Evolutionary conservation across 1,140 invertebrate genomes (phyloP).

Genomic region (honey bee (Apis mellifera)): DNA sequence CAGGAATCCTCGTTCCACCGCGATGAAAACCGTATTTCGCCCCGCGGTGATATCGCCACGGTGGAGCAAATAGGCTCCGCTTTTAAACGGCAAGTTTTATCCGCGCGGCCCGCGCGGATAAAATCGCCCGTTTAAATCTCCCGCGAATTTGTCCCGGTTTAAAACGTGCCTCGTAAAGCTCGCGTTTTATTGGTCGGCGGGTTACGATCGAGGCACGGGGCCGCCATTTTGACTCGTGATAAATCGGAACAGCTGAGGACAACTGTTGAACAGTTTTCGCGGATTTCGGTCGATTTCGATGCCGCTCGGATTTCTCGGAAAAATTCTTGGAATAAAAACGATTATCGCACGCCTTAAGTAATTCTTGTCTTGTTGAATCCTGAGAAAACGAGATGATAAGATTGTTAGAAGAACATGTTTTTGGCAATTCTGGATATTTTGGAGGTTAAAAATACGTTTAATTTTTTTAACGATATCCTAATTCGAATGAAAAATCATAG

Average conservation of each 20-base stretch:
- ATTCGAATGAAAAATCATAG: too few relatives aligned
- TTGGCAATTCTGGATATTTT: too few relatives aligned
- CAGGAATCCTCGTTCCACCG: conserved; percentile 54
- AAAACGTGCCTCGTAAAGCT: conserved; percentile 5
- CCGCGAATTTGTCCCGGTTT: conserved; percentile 26
- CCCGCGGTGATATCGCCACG: neutral
- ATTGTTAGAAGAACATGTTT: too few relatives aligned
- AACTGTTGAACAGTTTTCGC: neutral
- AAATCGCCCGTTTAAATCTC: conserved; percentile 22
- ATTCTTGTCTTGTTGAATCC: too few relatives aligned
- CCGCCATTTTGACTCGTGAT: neutral
- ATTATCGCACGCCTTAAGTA: too few relatives aligned
- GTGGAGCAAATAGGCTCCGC: conserved; percentile 37
- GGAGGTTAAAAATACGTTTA: too few relatives aligned
- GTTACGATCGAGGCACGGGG: neutral
- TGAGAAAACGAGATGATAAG: too few relatives aligned
- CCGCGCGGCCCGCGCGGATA: conserved; percentile 2
- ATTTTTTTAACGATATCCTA: too few relatives aligned
- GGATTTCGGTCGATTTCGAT: neutral
- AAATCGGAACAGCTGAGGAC: conserved; percentile 18
- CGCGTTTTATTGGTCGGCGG: conserved; percentile 2
- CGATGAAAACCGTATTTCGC: conserved; percentile 57
- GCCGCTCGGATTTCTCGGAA: neutral
- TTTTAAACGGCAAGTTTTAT: conserved; percentile 43
- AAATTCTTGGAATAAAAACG: neutral